A percentile compares a stretch with the other conserved stretches of the same genome.
Evolutionary conservation across 2,113 vertebrate genomes (phyloP).

Genomic region (Myotis davidii): DNA sequence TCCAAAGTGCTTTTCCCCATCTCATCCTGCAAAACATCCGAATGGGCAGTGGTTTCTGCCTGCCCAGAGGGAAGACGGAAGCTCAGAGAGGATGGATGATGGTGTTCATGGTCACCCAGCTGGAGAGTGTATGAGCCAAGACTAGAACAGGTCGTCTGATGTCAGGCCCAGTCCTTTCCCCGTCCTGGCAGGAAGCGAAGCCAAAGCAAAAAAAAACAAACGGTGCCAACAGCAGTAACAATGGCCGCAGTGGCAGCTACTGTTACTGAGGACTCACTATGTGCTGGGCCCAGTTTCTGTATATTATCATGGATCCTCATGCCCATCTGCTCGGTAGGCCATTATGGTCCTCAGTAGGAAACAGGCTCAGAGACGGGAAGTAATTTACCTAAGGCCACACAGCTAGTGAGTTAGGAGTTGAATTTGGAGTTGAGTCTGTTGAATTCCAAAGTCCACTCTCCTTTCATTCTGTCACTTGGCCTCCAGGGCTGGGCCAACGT

Average conservation of each 20-base stretch:
- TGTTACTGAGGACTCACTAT: fast-evolving
- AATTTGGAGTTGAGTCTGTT: not conserved
- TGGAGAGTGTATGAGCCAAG: not conserved
- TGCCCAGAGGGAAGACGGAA: not conserved
- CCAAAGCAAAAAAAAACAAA: not conserved
- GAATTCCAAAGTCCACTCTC: not conserved
- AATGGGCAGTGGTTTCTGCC: too few relatives aligned
- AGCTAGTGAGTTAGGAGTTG: not conserved
- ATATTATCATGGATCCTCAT: not conserved
- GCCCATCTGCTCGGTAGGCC: too few relatives aligned
- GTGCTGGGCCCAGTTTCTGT: fast-evolving
- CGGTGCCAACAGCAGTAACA: fast-evolving
- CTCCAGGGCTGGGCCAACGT: not conserved
- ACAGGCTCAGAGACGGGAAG: not conserved
- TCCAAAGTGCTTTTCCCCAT: not conserved
- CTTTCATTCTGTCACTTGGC: not conserved
- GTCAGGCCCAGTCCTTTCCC: not conserved
- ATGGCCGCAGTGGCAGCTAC: fast-evolving
- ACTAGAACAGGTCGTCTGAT: not conserved
- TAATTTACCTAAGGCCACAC: not conserved
- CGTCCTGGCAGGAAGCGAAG: not conserved
- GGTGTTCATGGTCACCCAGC: not conserved
- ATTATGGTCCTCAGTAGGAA: not conserved
- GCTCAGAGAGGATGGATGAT: not conserved
- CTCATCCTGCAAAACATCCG: not conserved